A percentile compares a stretch with the other conserved stretches of the same genome.
Evolutionary conservation across 2,113 vertebrate species (phyloP).

Genomic region (Chrysochloris asiatica): DNA sequence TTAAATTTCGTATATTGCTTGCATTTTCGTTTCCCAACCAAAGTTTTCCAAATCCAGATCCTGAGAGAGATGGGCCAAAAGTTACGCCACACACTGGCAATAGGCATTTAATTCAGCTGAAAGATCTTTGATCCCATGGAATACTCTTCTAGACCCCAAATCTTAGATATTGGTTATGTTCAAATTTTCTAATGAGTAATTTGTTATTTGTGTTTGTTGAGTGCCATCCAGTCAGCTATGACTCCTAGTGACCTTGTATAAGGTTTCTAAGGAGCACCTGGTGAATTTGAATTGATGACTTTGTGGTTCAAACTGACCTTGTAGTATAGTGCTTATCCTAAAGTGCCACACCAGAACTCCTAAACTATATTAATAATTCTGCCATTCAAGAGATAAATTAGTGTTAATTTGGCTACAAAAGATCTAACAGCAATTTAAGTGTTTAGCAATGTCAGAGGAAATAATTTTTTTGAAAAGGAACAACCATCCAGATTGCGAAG

Average conservation of each 20-base stretch:
- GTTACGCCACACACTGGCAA: neutral
- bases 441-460: slow-evolving; percentile 78
- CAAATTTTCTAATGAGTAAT: slow-evolving; percentile 71
- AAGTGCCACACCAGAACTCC: no score
- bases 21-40: slow-evolving; percentile 6
- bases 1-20: slow-evolving; percentile 53
- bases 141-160: slow-evolving; percentile 23
- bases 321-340: no score
- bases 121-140: slow-evolving; percentile 6
- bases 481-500: slow-evolving; percentile 52
- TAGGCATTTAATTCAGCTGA: slow-evolving; percentile 45
- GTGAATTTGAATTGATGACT: no score
- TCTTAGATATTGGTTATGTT: neutral
- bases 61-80: slow-evolving; percentile 39
- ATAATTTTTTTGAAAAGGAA: slow-evolving; percentile 71
- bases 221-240: no score
- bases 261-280: no score
- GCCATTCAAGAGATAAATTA: slow-evolving; percentile 83
- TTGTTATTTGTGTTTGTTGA: no score
- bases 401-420: slow-evolving; percentile 79
- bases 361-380: slow-evolving; percentile 79
- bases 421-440: slow-evolving; percentile 76
- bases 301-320: no score
- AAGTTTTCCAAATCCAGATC: slow-evolving; percentile 62
- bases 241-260: no score